These are phyloP conservation scores for Hexactinellida sp. DNA, from an alignment of 37 sponge, comb jelly and placozoan genomes.

Conservation along the genomic window DNA sequence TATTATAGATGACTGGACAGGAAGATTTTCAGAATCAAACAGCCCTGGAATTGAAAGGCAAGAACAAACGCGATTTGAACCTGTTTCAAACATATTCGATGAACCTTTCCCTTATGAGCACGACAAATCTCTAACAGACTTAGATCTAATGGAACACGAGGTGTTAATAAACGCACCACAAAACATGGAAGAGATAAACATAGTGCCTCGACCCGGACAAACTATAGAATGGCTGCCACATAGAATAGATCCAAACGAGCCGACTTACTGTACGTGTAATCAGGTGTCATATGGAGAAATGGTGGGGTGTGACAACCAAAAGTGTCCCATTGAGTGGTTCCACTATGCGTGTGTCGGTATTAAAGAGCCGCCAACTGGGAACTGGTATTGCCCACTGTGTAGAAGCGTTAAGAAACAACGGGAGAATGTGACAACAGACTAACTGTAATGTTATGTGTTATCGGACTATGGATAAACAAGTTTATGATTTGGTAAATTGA, in stretches of 20 bases:
- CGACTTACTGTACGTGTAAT: conserved; percentile 90
- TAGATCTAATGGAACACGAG: background rate
- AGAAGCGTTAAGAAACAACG: conserved; percentile 35
- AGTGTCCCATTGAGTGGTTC: conserved; percentile 96
- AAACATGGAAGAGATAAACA: background rate
- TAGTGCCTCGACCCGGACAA: background rate
- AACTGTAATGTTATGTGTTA: background rate
- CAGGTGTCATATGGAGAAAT: conserved; percentile 99
- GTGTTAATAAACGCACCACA: background rate
- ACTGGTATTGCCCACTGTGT: conserved; percentile 99
- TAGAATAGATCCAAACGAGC: conserved; percentile 77
- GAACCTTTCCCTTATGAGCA: conserved; percentile 11
- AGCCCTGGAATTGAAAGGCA: conserved; percentile 2
- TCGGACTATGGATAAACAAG: no score
- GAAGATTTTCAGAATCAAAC: conserved; percentile 3
- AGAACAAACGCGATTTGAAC: conserved; percentile 6
- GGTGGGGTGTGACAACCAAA: conserved; percentile 94
- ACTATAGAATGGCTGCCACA: conserved; percentile 7
- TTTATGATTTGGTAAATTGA: no score
- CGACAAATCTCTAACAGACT: background rate
- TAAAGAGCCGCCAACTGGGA: conserved; percentile 87
- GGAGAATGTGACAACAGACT: background rate
- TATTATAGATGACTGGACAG: background rate
- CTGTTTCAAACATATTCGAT: background rate
- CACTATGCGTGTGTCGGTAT: conserved; percentile 96